phyloP scores from a whole-genome alignment of 2,113 vertebrate species.

The Sylvilagus bachmani region DNA sequence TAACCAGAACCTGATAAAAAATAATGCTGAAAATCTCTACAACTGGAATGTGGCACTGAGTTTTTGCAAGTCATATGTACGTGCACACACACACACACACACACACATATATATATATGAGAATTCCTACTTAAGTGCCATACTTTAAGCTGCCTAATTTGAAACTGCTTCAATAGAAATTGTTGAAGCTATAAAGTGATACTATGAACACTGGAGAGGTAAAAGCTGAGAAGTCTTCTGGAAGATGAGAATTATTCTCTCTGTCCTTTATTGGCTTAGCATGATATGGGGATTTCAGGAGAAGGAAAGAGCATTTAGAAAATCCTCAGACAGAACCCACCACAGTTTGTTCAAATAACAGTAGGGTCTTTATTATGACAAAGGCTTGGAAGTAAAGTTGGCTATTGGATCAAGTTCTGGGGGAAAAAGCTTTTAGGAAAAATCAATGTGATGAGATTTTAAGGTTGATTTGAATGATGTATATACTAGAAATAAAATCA shows the following conservation, averaged over 20 bases:
- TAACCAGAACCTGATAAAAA: constrained; percentile 1
- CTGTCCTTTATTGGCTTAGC: neutral
- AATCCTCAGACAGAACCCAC: neutral
- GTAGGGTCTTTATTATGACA: neutral
- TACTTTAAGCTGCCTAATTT: constrained; percentile 3
- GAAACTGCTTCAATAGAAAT: neutral
- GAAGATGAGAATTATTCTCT: neutral
- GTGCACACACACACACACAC: too few species aligned
- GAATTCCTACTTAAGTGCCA: neutral
- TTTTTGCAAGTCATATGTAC: neutral
- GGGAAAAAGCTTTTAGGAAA: neutral
- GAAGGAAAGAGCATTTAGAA: neutral
- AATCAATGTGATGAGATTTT: neutral
- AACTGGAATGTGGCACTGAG: neutral
- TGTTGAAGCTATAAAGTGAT: neutral
- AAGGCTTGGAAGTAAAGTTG: neutral
- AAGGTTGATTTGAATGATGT: neutral
- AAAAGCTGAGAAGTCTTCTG: neutral
- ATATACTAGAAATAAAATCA: neutral
- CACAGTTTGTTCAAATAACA: neutral
- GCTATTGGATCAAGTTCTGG: neutral
- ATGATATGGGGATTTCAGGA: neutral
- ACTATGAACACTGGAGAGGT: neutral
- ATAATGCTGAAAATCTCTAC: neutral
- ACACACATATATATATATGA: too few species aligned